Evolutionary conservation across 2,888 invertebrate species (phyloP).

Genomic region (Stegana nigrithorax): DNA sequence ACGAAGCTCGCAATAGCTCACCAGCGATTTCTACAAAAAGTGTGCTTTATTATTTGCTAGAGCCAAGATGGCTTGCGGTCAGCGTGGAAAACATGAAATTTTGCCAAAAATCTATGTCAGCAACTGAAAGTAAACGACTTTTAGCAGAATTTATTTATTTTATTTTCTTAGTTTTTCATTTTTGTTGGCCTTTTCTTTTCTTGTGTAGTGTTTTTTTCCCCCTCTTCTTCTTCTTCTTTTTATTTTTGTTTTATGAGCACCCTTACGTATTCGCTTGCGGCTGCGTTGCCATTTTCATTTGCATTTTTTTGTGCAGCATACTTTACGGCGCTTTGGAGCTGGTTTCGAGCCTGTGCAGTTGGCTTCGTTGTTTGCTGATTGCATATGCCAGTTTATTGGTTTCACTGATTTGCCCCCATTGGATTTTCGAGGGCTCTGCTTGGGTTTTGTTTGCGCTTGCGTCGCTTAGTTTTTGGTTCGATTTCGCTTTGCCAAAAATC

Average conservation of each 20-base stretch:
- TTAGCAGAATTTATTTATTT: background rate
- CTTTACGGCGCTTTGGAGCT: slow-evolving; percentile 23
- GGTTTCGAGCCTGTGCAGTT: background rate
- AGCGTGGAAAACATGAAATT: too few species aligned
- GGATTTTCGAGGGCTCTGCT: slow-evolving; percentile 23
- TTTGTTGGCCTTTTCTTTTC: background rate
- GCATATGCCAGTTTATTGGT: slow-evolving; percentile 51
- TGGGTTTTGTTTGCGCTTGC: slow-evolving; percentile 3
- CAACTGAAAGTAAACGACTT: too few species aligned
- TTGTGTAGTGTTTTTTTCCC: background rate
- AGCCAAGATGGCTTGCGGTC: too few species aligned
- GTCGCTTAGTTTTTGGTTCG: slow-evolving; percentile 16
- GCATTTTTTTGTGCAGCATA: slow-evolving; percentile 45
- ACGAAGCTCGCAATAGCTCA: too few species aligned
- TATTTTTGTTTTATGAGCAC: too few species aligned
- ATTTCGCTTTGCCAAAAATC: slow-evolving; percentile 38
- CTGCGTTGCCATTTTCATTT: slow-evolving; percentile 34
- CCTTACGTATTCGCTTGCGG: background rate
- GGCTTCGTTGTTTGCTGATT: slow-evolving; percentile 19
- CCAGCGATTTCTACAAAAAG: too few species aligned
- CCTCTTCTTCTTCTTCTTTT: background rate
- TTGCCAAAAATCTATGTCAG: too few species aligned
- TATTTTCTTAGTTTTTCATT: background rate
- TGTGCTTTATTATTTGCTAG: too few species aligned
- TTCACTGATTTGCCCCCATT: slow-evolving; percentile 40